These are phyloP conservation scores for Penaeus vannamei DNA, from an alignment of 1,140 invertebrate species.

Conservation along the genomic window DNA sequence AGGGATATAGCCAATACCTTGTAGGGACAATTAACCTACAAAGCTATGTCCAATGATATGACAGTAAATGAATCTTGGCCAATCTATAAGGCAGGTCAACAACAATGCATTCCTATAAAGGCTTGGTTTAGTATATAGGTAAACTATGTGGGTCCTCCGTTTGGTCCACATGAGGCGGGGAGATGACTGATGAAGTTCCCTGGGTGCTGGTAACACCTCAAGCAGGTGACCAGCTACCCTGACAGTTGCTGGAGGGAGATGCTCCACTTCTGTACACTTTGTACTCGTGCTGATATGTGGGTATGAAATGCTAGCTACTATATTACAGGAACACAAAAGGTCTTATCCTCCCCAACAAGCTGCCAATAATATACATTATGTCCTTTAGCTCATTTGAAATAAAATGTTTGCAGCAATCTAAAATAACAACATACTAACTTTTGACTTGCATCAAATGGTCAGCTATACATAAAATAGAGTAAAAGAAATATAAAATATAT, in stretches of 20 bases:
- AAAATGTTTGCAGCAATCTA: too few relatives aligned
- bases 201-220: too few relatives aligned
- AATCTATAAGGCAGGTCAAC: background rate
- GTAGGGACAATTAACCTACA: constrained; percentile 33
- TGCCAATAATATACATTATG: constrained; percentile 26
- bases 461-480: too few relatives aligned
- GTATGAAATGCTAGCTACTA: constrained; percentile 43
- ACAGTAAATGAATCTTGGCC: constrained; percentile 25
- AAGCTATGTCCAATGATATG: constrained; percentile 35
- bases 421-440: background rate
- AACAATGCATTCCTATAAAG: constrained; percentile 18
- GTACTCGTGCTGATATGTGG: constrained; percentile 55
- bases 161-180: constrained; percentile 24
- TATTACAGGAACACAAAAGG: constrained; percentile 39
- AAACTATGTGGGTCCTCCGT: background rate
- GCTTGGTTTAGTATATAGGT: background rate
- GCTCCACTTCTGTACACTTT: constrained; percentile 51
- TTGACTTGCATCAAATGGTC: constrained; percentile 8
- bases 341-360: constrained; percentile 30
- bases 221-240: constrained; percentile 18
- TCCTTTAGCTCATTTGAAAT: too few relatives aligned
- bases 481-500: too few relatives aligned
- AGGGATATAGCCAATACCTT: constrained; percentile 40
- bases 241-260: constrained; percentile 13
- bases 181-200: background rate